phyloP scores from a whole-genome alignment of 2,797 vertebrate species.

The Scolopax rusticola region DNA sequence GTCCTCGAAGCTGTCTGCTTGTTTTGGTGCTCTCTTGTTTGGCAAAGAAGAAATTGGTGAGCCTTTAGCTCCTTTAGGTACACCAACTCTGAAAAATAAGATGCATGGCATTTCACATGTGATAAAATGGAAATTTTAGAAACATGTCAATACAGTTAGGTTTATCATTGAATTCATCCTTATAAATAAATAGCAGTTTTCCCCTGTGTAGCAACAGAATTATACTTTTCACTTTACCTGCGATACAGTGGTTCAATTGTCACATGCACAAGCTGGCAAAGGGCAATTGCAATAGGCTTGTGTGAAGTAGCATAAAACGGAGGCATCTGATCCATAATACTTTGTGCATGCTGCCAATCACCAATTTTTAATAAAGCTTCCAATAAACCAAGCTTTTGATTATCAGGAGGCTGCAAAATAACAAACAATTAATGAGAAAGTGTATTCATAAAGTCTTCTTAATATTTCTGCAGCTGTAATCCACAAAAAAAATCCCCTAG shows the following conservation, averaged over 20 bases:
- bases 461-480: neutral
- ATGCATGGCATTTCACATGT: neutral
- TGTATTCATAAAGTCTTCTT: neutral
- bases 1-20: conserved; percentile 92
- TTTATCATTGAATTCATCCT: neutral
- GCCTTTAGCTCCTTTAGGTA: conserved; percentile 95
- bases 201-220: accelerated
- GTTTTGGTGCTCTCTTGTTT: conserved; percentile 89
- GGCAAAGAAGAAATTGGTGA: conserved; percentile 83
- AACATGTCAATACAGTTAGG: neutral
- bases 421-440: neutral
- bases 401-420: conserved; percentile 90
- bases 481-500: neutral
- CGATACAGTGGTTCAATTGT: conserved; percentile 95
- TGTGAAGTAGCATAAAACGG: conserved; percentile 94
- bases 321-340: conserved; percentile 99
- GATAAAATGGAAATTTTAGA: neutral
- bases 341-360: conserved; percentile 97
- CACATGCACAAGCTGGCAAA: conserved; percentile 95
- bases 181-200: neutral
- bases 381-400: conserved; percentile 96
- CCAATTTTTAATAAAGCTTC: conserved; percentile 95
- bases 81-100: conserved; percentile 85
- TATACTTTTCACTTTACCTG: conserved; percentile 81
- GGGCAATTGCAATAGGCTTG: conserved; percentile 93